Conservation (phyloP, 2,797 vertebrate species). For the Amphiprion clarkii region DNA sequence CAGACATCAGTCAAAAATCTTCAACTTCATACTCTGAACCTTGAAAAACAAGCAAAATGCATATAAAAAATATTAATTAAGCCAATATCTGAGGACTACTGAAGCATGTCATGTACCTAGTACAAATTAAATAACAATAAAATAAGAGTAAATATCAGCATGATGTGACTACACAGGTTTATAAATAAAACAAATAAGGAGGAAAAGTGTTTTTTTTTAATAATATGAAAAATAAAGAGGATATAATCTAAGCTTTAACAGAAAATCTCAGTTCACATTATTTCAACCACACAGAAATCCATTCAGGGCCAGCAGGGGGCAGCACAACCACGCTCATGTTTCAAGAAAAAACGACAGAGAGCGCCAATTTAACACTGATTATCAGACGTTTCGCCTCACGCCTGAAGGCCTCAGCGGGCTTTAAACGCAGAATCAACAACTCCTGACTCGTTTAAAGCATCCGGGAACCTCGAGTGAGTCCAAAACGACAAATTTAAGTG, state of each 20-base stretch:
- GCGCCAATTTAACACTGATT: conserved; percentile 51
- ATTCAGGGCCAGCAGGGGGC: conserved; percentile 66
- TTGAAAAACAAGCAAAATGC: conserved; percentile 67
- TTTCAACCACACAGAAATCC: conserved; percentile 30
- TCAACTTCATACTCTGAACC: conserved; percentile 76
- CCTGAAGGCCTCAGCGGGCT: background rate
- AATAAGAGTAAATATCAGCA: conserved; percentile 59
- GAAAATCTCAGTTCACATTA: conserved; percentile 56
- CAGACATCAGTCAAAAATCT: conserved; percentile 61
- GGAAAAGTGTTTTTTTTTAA: conserved; percentile 29
- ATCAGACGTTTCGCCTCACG: conserved; percentile 3
- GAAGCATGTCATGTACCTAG: conserved; percentile 70
- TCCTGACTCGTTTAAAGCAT: no score
- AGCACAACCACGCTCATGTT: conserved; percentile 38
- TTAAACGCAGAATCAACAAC: background rate
- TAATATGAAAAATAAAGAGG: conserved; percentile 52
- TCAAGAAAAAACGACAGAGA: background rate
- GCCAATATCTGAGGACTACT: conserved; percentile 66
- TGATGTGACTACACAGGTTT: conserved; percentile 51
- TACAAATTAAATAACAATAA: conserved; percentile 81
- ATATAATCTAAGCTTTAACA: conserved; percentile 21
- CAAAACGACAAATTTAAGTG: background rate
- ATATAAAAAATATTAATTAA: conserved; percentile 65
- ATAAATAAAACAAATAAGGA: conserved; percentile 72
- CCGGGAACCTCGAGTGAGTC: background rate